phyloP scores from a whole-genome alignment of 1,140 invertebrate species.

The Euura lappo region DNA sequence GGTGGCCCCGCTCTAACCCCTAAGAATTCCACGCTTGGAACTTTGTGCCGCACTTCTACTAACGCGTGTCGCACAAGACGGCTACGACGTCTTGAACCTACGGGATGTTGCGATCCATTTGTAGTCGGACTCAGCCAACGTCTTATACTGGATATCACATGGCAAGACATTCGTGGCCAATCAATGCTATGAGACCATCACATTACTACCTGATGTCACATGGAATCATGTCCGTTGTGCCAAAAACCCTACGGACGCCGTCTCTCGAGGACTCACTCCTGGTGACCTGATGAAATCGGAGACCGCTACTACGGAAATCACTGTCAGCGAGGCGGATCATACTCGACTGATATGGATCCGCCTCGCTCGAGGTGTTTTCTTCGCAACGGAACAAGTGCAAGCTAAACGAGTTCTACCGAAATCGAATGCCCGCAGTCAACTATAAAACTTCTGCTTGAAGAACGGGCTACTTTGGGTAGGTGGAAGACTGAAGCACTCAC shows the following conservation, averaged over 20 bases:
- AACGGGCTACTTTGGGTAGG: conserved; percentile 25
- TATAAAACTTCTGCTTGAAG: not conserved
- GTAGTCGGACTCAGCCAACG: too few species aligned
- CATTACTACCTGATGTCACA: conserved; percentile 16
- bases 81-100: too few species aligned
- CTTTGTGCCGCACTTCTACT: conserved; percentile 16
- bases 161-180: conserved; percentile 44
- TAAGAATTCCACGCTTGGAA: conserved; percentile 23
- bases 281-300: conserved; percentile 5
- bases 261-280: conserved; percentile 32
- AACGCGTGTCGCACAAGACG: conserved; percentile 4
- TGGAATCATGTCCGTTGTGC: conserved; percentile 7
- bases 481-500: conserved; percentile 25
- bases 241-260: conserved; percentile 40
- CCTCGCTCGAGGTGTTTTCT: too few species aligned
- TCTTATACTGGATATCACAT: conserved; percentile 36
- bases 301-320: too few species aligned
- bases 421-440: too few species aligned
- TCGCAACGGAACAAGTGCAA: not conserved
- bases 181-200: conserved; percentile 42
- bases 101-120: too few species aligned
- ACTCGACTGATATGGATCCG: too few species aligned
- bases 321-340: too few species aligned
- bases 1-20: conserved; percentile 31
- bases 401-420: not conserved